Percentiles rank a stretch among this genome's conserved stretches.
These are phyloP conservation scores for Diadophis punctatus DNA, from an alignment of 2,113 vertebrate species.

Conservation along the genomic window DNA sequence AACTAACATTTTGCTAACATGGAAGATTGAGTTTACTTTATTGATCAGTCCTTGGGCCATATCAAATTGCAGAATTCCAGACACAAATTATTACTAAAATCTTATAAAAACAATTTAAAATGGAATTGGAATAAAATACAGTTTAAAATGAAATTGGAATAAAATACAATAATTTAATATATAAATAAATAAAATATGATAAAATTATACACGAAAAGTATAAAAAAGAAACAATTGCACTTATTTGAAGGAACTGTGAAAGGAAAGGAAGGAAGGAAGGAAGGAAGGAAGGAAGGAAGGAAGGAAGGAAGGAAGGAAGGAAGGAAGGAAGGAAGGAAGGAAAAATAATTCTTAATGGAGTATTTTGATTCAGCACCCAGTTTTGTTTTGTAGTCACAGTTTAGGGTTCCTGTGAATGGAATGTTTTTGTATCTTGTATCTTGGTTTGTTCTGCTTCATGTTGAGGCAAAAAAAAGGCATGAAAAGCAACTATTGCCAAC, in stretches of 20 bases:
- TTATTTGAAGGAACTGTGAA: background rate
- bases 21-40: background rate
- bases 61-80: too few relatives aligned
- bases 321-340: background rate
- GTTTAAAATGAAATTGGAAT: too few relatives aligned
- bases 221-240: background rate
- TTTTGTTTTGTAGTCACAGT: background rate
- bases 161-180: too few relatives aligned
- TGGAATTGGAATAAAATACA: too few relatives aligned
- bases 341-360: background rate
- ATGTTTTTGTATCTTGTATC: constrained; percentile 4
- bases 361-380: background rate
- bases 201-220: background rate
- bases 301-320: background rate
- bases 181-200: too few relatives aligned
- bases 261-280: background rate
- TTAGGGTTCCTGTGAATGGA: background rate
- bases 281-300: background rate
- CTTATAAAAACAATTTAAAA: too few relatives aligned
- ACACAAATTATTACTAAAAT: too few relatives aligned
- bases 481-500: background rate
- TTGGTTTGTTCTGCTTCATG: background rate
- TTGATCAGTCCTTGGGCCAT: too few relatives aligned
- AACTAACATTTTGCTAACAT: constrained; percentile 7
- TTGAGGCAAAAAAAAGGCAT: background rate